Evolutionary conservation across 2,113 vertebrate genomes (phyloP), one percentile per base, ranked within the genome.

Genomic region (Microcebus tavaratra): DNA sequence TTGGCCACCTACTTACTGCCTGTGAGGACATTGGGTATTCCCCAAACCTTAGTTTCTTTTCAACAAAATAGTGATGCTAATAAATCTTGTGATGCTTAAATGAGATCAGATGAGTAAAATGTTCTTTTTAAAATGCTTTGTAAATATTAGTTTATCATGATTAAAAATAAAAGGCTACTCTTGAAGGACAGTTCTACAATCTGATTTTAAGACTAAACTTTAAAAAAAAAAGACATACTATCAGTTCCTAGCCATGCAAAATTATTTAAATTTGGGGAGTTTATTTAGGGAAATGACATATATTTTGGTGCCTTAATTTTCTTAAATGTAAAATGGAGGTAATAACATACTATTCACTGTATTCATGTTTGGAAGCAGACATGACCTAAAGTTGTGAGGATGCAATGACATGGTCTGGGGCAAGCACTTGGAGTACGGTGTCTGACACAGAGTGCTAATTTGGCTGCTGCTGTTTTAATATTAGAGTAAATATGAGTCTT

Each of bases 121-220:
- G 21, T 42, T 76, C 45, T 57, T 72, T 83, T 53, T 53, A 78
- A 92, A 93, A 91, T 92, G 10, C 10, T 85, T 59, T 59, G 14
- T 21, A 88, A 88, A 67, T 83, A 76, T 53, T 84, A 67, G 10
- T 57, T 85, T 81, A 48, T 90, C 27, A 27, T 67, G 67, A 92
- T 45, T 75, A 59, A 93, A 50, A 68, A 81, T 80, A 63, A 53
- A 88, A 80, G 88, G 14, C 34, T 61, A 39, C 63, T 80, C 90
- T 90, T 72, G 57, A 89, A 91, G 68, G 36, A 34, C 5, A 68
- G n/a, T 78, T 65, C 91, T 15, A n/a, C 27, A 3, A 36, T 34
- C 23, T 93, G n/a, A 76, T 67, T 93, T 79, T 76, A 80, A 92
- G 55, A 80, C 3, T 36, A 72, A 97, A 81, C 23, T 88, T 85